Evolutionary conservation across 2,888 invertebrate species (phyloP).

Genomic region (Yponomeuta plumbellus): DNA sequence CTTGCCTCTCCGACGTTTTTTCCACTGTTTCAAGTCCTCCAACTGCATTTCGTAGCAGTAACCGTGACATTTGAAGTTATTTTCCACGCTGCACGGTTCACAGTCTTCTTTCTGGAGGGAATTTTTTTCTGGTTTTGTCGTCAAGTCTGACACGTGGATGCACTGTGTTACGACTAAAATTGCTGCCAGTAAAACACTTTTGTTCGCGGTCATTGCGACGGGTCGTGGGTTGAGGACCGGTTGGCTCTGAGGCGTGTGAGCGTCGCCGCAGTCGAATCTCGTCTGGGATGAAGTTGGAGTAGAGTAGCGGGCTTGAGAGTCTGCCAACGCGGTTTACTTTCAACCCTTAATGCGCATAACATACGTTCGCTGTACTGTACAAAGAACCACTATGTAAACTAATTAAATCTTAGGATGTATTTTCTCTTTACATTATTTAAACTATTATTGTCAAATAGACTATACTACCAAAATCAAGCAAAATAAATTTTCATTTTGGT

Average conservation of each 20-base stretch:
- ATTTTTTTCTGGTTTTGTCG: background rate
- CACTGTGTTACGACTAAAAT: constrained; percentile 1
- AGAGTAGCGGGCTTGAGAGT: background rate
- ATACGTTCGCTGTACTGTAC: too few species aligned
- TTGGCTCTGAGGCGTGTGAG: background rate
- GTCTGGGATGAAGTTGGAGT: background rate
- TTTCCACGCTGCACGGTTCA: background rate
- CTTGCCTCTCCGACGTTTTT: constrained; percentile 50
- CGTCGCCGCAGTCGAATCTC: background rate
- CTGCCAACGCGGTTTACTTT: background rate
- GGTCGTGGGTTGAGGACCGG: background rate
- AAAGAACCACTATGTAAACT: too few species aligned
- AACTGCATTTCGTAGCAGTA: constrained; percentile 46
- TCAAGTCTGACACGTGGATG: background rate
- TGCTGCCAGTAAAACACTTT: background rate
- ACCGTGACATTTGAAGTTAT: constrained; percentile 39
- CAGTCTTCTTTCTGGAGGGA: background rate
- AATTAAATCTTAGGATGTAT: too few species aligned
- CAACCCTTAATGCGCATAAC: too few species aligned
- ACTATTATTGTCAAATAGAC: too few species aligned
- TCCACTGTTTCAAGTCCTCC: constrained; percentile 58
- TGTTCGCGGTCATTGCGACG: constrained; percentile 1
- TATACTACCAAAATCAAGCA: too few species aligned
- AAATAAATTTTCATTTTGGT: too few species aligned
- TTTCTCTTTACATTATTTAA: too few species aligned